Base-by-base conservation (phyloP, 1,140 invertebrate species). In the Drosophila elegans region DNA sequence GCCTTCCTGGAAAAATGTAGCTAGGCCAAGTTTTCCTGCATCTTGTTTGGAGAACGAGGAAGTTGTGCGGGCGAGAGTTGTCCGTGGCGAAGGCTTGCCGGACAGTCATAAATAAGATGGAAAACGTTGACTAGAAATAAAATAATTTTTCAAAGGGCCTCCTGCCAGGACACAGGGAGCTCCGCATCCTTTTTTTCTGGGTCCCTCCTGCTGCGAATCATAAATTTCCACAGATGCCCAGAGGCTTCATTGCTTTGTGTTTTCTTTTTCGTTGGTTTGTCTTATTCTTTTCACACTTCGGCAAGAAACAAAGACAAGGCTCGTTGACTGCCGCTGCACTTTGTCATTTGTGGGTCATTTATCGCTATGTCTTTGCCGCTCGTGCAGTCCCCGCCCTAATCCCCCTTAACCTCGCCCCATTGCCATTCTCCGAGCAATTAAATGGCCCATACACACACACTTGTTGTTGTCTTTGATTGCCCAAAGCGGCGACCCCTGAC, bases 321-420 rank as follows among this genome's bases (percentile, higher is more conserved):
- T 84, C 80, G 80, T 84, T 84, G 80, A 84, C 80, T 84, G 55
- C 44, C 64, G 49, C 79, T 83, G 83, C 83, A 88, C 69, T 86
- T 86, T 88, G 75, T 86, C 83, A 88, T 88, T 78, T 66, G 78
- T 56, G 68, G 83, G 75, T 69, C 66, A 73, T 74, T 83, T 80
- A 34, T 45, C 39, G 64, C 64, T 39, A 12, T 9, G 11, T 48
- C 64, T 71, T 57, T 60, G 60, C 42, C 29, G 34, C 16, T 9
- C 2, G 6, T 10, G 16, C 41, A 27, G 13, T 10, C 6, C 34
- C 34, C 16, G 4, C 13, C 11, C 3, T 25, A 6, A 36, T 16
- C 56, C 25, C 62, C 10, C n/a, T 53, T 51, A 9, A 10, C 27
- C 39, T 9, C 46, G 42, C n/a, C 45, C 25, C 49, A 6, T 42